Conservation (phyloP, 92 coral and sea anemone species). For the Pocillopora grandis region DNA sequence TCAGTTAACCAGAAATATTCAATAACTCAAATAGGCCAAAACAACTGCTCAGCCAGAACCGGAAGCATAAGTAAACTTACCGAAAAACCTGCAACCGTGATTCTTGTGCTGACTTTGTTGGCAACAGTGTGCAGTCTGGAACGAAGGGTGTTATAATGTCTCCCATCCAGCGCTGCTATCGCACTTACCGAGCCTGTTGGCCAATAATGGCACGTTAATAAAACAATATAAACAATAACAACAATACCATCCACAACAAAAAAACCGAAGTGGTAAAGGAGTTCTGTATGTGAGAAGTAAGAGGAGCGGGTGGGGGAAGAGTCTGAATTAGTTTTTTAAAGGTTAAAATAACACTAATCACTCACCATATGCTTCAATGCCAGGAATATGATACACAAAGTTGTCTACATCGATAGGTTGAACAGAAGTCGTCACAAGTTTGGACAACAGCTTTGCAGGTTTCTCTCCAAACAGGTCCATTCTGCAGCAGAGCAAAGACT, state of each 20-base stretch:
- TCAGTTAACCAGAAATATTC: not conserved
- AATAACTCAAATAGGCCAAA: not conserved
- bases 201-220: not conserved
- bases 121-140: slow-evolving; percentile 47
- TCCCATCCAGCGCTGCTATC: slow-evolving; percentile 57
- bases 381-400: slow-evolving; percentile 67
- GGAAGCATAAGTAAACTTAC: slow-evolving; percentile 14
- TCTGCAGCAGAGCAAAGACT: slow-evolving; percentile 8
- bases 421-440: slow-evolving; percentile 63
- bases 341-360: not conserved
- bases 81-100: slow-evolving; percentile 71
- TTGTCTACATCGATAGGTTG: slow-evolving; percentile 53
- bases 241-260: too few relatives aligned
- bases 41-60: not conserved
- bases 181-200: slow-evolving; percentile 63
- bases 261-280: too few relatives aligned
- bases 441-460: slow-evolving; percentile 55
- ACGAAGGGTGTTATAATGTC: slow-evolving; percentile 56
- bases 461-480: slow-evolving; percentile 83
- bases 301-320: not conserved
- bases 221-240: not conserved
- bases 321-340: not conserved
- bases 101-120: slow-evolving; percentile 63
- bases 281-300: too few relatives aligned
- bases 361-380: slow-evolving; percentile 82